Percentiles rank a stretch among this genome's conserved stretches.
Conservation (phyloP, 2,113 vertebrate species). For the Cyanocitta stelleri region DNA sequence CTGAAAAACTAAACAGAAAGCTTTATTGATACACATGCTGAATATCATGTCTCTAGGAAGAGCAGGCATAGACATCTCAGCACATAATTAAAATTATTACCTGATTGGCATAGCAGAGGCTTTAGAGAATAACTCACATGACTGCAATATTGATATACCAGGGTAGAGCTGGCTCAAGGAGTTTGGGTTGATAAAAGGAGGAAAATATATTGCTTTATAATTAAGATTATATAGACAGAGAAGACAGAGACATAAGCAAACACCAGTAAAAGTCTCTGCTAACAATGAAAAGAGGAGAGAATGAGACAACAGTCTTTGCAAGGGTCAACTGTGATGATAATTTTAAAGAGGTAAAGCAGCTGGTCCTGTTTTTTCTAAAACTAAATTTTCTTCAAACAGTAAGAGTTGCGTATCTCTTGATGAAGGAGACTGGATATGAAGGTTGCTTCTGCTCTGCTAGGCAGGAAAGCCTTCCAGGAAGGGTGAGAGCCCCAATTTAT, state of each 20-base stretch:
- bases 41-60: background rate
- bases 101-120: background rate
- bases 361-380: background rate
- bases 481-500: background rate
- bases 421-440: background rate
- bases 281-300: background rate
- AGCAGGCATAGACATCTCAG: background rate
- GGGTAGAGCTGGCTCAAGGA: background rate
- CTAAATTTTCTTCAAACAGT: background rate
- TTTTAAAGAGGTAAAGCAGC: background rate
- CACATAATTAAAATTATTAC: conserved; percentile 6
- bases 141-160: background rate
- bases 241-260: background rate
- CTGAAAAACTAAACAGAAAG: background rate
- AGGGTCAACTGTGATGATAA: background rate
- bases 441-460: background rate
- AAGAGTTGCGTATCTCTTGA: background rate
- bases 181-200: background rate
- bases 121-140: background rate
- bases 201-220: background rate
- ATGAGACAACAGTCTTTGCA: background rate
- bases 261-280: background rate
- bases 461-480: background rate
- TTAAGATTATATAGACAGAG: background rate
- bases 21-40: background rate